phyloP scores from a whole-genome alignment of 2,797 vertebrate genomes.

The Moxostoma hubbsi region DNA sequence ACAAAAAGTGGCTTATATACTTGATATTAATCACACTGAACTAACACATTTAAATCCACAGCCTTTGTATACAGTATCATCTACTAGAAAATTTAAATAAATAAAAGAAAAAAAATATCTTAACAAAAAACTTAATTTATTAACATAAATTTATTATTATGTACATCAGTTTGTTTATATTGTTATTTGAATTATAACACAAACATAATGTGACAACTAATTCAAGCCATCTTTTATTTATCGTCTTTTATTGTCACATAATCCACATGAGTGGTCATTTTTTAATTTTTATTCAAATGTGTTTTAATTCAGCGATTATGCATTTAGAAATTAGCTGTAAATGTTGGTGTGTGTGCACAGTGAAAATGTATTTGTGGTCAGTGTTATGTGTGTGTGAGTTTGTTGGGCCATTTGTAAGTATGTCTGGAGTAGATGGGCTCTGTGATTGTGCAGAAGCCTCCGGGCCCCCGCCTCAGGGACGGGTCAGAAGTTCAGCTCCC shows the following conservation, averaged over 20 bases:
- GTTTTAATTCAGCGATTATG: not conserved
- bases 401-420: conserved; percentile 57
- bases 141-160: not conserved
- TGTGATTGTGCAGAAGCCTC: conserved; percentile 71
- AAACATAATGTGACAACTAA: not conserved
- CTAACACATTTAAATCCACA: no score
- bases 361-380: conserved; percentile 42
- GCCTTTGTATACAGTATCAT: no score
- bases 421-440: conserved; percentile 76
- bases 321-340: conserved; percentile 12
- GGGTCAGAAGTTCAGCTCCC: conserved; percentile 80
- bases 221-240: no score
- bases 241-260: not conserved
- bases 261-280: not conserved
- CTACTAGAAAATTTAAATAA: no score
- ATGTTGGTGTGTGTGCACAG: conserved; percentile 1
- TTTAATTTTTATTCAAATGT: not conserved
- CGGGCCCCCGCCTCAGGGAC: conserved; percentile 70
- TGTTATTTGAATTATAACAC: not conserved
- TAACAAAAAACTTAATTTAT: not conserved
- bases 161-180: not conserved
- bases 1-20: no score
- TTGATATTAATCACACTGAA: no score
- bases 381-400: conserved; percentile 33
- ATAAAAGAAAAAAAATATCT: not conserved